Conservation (phyloP, 2,888 invertebrate species). For the Malacosoma neustria region DNA sequence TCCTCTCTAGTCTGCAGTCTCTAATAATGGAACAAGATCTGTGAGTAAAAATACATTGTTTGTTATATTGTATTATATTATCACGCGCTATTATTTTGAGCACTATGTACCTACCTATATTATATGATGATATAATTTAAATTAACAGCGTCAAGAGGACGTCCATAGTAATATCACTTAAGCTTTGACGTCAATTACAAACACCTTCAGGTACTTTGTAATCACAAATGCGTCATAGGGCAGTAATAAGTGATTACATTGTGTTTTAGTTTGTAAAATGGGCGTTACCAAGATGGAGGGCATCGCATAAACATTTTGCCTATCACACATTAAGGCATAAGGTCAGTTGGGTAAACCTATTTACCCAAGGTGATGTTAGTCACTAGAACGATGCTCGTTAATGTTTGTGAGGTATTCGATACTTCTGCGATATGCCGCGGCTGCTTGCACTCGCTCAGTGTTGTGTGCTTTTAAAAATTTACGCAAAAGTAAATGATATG, state of each 20-base stretch:
- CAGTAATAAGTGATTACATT: slow-evolving; percentile 30
- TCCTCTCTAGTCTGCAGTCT: slow-evolving; percentile 58
- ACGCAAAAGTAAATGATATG: slow-evolving; percentile 2
- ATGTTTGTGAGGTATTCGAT: slow-evolving; percentile 11
- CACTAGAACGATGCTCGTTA: slow-evolving; percentile 12
- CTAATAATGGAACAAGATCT: slow-evolving; percentile 56
- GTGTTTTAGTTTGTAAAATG: slow-evolving; percentile 69
- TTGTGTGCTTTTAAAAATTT: slow-evolving; percentile 6
- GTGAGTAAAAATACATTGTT: slow-evolving; percentile 52
- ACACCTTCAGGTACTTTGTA: slow-evolving; percentile 4
- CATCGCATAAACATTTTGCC: slow-evolving; percentile 64
- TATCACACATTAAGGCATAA: slow-evolving; percentile 57
- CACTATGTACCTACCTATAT: no score
- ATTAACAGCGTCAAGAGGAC: no score
- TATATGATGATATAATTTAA: no score
- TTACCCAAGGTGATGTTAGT: slow-evolving; percentile 18
- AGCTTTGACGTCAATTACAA: slow-evolving; percentile 12
- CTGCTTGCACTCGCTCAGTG: slow-evolving; percentile 36
- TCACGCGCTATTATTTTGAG: neutral
- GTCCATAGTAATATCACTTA: slow-evolving; percentile 4
- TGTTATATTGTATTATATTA: slow-evolving; percentile 4
- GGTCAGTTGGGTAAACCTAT: slow-evolving; percentile 51
- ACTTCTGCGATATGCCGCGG: slow-evolving; percentile 28
- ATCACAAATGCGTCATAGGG: slow-evolving; percentile 9
- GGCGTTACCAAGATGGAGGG: slow-evolving; percentile 69